phyloP scores from a whole-genome alignment of 2,888 invertebrate species.

The Ganaspis brasiliensis region DNA sequence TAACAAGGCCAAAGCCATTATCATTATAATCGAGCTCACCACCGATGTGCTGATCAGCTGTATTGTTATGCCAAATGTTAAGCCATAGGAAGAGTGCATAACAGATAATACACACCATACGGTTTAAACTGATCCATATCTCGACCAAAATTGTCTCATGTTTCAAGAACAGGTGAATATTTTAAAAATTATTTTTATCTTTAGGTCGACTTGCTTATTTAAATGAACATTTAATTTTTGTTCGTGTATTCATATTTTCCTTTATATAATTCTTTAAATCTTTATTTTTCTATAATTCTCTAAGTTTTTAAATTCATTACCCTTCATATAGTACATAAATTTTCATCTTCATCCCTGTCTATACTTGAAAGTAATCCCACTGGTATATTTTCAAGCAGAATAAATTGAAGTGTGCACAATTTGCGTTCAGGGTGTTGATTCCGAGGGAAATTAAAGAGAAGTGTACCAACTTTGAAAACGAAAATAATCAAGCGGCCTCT shows the following conservation, averaged over 20 bases:
- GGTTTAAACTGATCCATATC: slow-evolving; percentile 12
- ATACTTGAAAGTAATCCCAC: neutral
- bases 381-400: slow-evolving; percentile 11
- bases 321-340: too few species aligned
- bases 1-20: slow-evolving; percentile 69
- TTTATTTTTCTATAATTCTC: too few species aligned
- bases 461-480: slow-evolving; percentile 48
- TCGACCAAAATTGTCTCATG: neutral
- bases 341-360: too few species aligned
- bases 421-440: slow-evolving; percentile 52
- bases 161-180: slow-evolving; percentile 34
- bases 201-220: too few species aligned
- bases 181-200: too few species aligned
- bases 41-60: slow-evolving; percentile 78
- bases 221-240: too few species aligned
- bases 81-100: slow-evolving; percentile 55
- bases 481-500: slow-evolving; percentile 68
- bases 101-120: slow-evolving; percentile 50
- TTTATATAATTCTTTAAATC: too few species aligned
- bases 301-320: too few species aligned
- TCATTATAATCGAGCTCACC: slow-evolving; percentile 78
- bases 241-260: too few species aligned
- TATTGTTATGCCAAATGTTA: slow-evolving; percentile 79
- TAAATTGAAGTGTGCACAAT: slow-evolving; percentile 35
- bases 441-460: slow-evolving; percentile 41